These are phyloP conservation scores for Glareola pratincola DNA, from an alignment of 2,113 vertebrate species.

Conservation along the genomic window DNA sequence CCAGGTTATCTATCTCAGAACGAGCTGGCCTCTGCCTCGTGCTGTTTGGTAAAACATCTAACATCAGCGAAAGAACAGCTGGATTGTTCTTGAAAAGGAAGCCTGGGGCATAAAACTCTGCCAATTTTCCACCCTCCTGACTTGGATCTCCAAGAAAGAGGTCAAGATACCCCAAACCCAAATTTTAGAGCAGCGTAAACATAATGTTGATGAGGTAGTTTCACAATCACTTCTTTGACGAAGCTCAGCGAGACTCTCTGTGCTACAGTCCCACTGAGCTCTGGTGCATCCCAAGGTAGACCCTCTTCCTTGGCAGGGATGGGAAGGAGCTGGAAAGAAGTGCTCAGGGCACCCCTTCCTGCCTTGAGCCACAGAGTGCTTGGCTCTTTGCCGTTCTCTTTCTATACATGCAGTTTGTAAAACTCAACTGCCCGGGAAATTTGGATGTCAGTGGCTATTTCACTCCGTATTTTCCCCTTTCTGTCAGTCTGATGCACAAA, in stretches of 20 bases:
- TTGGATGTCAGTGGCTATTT: not conserved
- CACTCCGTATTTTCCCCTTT: not conserved
- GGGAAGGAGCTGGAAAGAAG: not conserved
- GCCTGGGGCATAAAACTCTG: not conserved
- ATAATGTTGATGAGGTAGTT: not conserved
- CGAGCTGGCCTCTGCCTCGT: accelerated
- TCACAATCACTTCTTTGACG: not conserved
- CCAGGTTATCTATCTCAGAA: not conserved
- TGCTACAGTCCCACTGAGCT: accelerated
- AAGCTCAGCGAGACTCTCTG: not conserved
- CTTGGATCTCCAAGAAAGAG: not conserved
- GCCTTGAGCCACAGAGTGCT: not conserved
- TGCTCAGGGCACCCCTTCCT: not conserved
- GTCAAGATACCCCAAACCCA: not conserved
- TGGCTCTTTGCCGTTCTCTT: not conserved
- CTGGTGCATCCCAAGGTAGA: not conserved
- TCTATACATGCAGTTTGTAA: not conserved
- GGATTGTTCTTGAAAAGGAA: not conserved
- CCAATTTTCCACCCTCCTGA: not conserved
- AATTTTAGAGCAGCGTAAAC: not conserved
- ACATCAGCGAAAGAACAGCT: accelerated
- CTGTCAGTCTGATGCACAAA: not conserved
- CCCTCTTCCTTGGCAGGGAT: accelerated
- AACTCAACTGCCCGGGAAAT: not conserved
- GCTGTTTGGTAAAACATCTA: not conserved